Evolutionary conservation across 30 jellyfish, hydroid and myxozoan genomes (phyloP).

Genomic region (Cassiopea xamachana): DNA sequence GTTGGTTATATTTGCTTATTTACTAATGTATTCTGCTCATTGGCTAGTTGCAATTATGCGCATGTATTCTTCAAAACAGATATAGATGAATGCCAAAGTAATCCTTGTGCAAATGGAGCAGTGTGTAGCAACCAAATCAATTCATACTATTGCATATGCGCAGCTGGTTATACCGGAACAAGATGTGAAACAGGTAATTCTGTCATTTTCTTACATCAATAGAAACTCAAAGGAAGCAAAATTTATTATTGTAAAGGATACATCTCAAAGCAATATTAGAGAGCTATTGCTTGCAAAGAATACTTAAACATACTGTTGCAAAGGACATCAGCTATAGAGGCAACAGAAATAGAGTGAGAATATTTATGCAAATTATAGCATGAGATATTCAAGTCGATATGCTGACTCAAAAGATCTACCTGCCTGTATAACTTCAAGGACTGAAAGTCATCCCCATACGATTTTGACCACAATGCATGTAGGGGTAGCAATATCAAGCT

Average conservation of each 20-base stretch:
- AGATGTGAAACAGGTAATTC: slow-evolving; percentile 32
- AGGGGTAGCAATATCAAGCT: no score
- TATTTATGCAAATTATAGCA: no score
- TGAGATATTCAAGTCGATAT: no score
- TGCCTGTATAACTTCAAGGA: no score
- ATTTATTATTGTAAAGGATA: no score
- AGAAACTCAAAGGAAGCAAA: neutral
- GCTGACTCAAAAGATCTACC: no score
- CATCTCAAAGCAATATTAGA: neutral
- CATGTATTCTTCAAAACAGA: slow-evolving; percentile 1
- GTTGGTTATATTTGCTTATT: no score
- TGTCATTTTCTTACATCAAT: neutral
- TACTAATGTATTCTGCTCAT: no score
- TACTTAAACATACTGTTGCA: neutral
- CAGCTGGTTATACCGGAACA: neutral
- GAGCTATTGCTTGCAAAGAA: neutral
- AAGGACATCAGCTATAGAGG: neutral
- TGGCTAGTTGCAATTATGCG: no score
- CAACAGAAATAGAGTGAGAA: neutral
- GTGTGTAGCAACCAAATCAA: slow-evolving; percentile 4
- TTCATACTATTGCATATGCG: slow-evolving; percentile 23
- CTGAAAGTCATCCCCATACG: no score
- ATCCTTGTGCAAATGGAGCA: slow-evolving; percentile 29
- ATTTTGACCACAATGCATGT: no score
- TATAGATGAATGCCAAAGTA: slow-evolving; percentile 8